Conservation (phyloP, 2,797 vertebrate species). For the Spizella passerina region DNA sequence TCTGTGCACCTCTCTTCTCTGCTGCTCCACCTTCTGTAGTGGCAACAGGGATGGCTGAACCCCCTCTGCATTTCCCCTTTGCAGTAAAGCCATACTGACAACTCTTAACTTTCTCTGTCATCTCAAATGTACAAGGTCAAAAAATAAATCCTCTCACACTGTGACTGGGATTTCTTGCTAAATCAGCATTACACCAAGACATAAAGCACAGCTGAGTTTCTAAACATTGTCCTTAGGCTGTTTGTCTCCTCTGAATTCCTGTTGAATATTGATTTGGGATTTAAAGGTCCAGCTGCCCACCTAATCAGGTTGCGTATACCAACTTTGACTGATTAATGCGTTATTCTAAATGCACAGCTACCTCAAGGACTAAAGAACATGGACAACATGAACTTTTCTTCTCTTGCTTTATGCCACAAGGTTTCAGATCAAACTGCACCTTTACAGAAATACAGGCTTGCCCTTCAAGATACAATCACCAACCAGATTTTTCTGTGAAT, state of each 20-base stretch:
- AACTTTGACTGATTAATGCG: not conserved
- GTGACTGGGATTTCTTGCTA: slow-evolving; percentile 51
- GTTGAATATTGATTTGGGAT: slow-evolving; percentile 38
- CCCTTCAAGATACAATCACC: not conserved
- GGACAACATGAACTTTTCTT: not conserved
- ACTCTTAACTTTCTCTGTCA: slow-evolving; percentile 24
- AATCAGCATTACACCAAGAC: slow-evolving; percentile 30
- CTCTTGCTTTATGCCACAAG: not conserved
- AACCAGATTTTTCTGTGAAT: not conserved
- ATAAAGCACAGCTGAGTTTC: not conserved
- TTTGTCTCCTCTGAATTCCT: slow-evolving; percentile 21
- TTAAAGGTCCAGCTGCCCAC: slow-evolving; percentile 16
- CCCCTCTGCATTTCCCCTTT: not conserved
- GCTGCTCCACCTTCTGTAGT: not conserved
- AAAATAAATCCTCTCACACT: not conserved
- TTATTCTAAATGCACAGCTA: not conserved
- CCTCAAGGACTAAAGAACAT: not conserved
- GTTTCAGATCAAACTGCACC: not conserved
- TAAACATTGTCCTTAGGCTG: slow-evolving; percentile 17
- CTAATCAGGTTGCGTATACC: not conserved
- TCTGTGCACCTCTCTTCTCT: not conserved
- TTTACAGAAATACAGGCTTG: not conserved
- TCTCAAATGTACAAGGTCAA: slow-evolving; percentile 44
- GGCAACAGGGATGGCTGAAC: not conserved
- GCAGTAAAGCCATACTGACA: not conserved